Base-by-base conservation (phyloP, 1,140 invertebrate species). In the Zaprionus inermis region DNA sequence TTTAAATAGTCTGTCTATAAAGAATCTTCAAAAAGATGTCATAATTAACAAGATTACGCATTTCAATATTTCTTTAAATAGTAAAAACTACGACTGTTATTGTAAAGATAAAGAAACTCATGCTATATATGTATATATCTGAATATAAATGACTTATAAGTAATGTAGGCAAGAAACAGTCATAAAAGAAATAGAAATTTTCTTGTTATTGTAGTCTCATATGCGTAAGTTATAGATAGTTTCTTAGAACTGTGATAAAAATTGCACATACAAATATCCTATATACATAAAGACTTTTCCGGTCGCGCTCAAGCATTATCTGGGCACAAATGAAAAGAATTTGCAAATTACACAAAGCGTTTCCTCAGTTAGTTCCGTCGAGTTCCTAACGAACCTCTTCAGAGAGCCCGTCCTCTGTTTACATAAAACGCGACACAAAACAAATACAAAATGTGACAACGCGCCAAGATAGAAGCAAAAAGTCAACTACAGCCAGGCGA, bases 391-490 rank as follows among this genome's bases (percentile, higher is more conserved):
- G 44, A 49, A 49, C 18, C 44, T 49, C 24, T 28, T 0, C 0
- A n/a, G 5, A 32, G 22, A 60, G 38, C 20, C 41, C 36, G 36
- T 34, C 9, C 51, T 64, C 30, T 49, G 49, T 72, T 72, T 65
- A 58, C 52, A 65, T 72, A 72, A 58, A 72, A 65, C 41, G 67
- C 38, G 57, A 69, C 66, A 69, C 32, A 54, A 30, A 69, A 69
- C 49, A 63, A 63, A 70, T 24, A 44, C 58, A 34, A 55, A 22
- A 5, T 10, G 28, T n/a, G 49, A 38, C 11, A 63, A 63, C 30
- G 28, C 16, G 44, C 28, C 7, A 49, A 12, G 14, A 36, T 44
- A 44, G 38, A n/a, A 44, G 16, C 6, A 16, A 16, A 14, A 5
- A 28, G 16, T 6, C 28, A 28, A 7, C 2, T 4, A 36, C 14